Conservation (phyloP, 2,113 vertebrate species). For the Axis porcinus region DNA sequence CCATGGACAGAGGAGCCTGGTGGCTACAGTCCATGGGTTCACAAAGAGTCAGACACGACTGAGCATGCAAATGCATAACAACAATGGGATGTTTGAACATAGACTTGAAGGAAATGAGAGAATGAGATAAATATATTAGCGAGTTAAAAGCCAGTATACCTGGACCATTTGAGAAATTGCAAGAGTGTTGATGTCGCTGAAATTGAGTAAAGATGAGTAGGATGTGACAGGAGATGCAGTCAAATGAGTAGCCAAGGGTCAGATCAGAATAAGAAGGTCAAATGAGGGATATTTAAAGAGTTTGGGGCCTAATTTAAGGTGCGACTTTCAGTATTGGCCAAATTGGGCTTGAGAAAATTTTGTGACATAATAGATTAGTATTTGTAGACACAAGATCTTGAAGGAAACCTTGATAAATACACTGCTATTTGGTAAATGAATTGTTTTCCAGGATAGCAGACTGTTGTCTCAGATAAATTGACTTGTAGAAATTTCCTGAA, state of each 20-base stretch:
- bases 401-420: background rate
- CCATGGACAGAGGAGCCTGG: background rate
- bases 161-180: background rate
- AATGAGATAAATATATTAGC: background rate
- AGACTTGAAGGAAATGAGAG: background rate
- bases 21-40: background rate
- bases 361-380: background rate
- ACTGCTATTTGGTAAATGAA: background rate
- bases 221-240: background rate
- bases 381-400: background rate
- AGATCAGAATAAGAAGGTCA: background rate
- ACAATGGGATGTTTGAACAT: background rate
- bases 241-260: background rate
- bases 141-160: background rate
- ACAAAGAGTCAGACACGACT: background rate
- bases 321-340: background rate
- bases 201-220: background rate
- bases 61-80: background rate
- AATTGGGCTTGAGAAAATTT: background rate
- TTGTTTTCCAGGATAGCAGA: background rate
- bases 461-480: background rate
- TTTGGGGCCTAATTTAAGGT: background rate
- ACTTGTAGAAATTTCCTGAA: constrained; percentile 3
- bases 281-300: background rate
- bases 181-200: background rate